These are phyloP conservation scores for Vulpes ferrilata DNA, from an alignment of 2,113 vertebrate genomes.

Conservation along the genomic window DNA sequence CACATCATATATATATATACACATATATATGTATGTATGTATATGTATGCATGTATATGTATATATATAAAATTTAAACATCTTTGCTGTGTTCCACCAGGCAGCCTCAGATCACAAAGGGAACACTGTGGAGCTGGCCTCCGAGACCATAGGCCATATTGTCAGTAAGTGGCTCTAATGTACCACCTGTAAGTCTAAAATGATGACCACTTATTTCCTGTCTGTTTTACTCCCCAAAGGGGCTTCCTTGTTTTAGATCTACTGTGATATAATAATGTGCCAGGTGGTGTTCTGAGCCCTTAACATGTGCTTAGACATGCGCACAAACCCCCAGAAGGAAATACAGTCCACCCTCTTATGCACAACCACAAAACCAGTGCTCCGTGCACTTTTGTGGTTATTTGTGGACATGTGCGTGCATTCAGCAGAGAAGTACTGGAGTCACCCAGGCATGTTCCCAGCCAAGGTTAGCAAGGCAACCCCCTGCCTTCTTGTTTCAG, in stretches of 20 bases:
- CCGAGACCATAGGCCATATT: slow-evolving; percentile 97
- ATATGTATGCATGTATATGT: too few species aligned
- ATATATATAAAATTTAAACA: slow-evolving; percentile 85
- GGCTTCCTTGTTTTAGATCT: neutral
- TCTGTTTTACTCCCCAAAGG: neutral
- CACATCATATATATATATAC: too few species aligned
- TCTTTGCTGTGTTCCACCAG: slow-evolving; percentile 98
- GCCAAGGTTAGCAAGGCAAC: neutral
- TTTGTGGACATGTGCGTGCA: too few species aligned
- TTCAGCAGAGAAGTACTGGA: neutral
- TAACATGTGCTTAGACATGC: neutral
- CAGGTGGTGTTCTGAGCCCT: neutral
- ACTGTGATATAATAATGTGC: neutral
- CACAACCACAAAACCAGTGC: neutral
- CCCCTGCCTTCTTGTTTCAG: neutral
- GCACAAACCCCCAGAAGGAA: neutral
- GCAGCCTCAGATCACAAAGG: slow-evolving; percentile 96
- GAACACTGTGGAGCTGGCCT: slow-evolving; percentile 97
- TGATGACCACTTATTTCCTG: neutral
- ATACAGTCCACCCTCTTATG: neutral
- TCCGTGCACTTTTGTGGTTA: neutral
- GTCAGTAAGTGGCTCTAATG: slow-evolving; percentile 92
- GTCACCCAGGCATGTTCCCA: neutral
- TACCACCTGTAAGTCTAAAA: neutral
- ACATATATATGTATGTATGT: too few species aligned